Evolutionary conservation across 2,888 invertebrate species (phyloP), one percentile per base, ranked within the genome.

Genomic region (Drosophila nigricruria): DNA sequence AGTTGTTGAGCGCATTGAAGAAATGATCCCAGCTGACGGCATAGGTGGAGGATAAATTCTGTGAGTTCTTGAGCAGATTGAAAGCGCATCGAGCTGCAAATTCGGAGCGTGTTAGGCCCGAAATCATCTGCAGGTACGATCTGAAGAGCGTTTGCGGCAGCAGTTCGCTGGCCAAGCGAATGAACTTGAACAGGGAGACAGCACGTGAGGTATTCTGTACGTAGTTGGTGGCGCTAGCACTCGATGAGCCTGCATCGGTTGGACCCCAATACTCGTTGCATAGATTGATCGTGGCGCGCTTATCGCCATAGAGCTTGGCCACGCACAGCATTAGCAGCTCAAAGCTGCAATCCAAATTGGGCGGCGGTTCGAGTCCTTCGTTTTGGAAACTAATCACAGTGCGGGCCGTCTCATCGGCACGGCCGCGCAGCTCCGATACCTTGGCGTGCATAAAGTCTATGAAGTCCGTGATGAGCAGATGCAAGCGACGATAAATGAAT

Each of bases 401-500:
- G 68, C 97, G 95, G 16, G 97, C 96, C 2, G 96, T 96, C 92
- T 99, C 98, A 92, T 98, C 98, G 0, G 98, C 98, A 81, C 96
- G 94, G 84, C 96, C 96, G 54, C 96, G 94, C 70, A 97, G 93
- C 91, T 97, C 97, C 83, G 96, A 96, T 0, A 97, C 95, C 77
- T 98, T 98, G 53, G 97, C 94, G 60, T 98, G 98, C 97, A 98
- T 97, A 61, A 97, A 95, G 73, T 97, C 96, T 53, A 99, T 97
- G 88, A 99, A 98, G 93, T 98, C 98, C 0, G 97, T 97, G 59
- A 98, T 94, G 10, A 98, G 93, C 18, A 95, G 94, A 93, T 99
- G 98, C 50, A 98, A 93, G 49, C 97, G 95, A 25, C 96, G 95
- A 83, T 97, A 94, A 89, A 97, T 96, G 91, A 97, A 98, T 92